Percentiles rank a stretch among this genome's conserved stretches.
phyloP scores from a whole-genome alignment of 2,113 vertebrate species.

The Verasper variegatus region DNA sequence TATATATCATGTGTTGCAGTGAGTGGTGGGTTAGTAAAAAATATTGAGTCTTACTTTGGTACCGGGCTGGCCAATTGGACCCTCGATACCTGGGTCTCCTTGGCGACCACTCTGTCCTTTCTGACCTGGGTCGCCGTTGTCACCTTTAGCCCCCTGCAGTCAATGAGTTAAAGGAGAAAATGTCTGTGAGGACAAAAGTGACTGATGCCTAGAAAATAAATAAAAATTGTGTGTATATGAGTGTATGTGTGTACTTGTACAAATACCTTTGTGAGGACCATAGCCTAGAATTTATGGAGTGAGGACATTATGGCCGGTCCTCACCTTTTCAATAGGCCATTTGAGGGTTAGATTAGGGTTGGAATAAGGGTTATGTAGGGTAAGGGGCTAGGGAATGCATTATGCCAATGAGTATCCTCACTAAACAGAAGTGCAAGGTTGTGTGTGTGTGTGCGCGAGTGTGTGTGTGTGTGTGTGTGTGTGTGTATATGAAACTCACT shows the following conservation, averaged over 20 bases:
- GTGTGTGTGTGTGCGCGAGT: not conserved
- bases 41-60: conserved; percentile 85
- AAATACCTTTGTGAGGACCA: no score
- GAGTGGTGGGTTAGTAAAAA: not conserved
- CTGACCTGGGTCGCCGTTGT: conserved; percentile 87
- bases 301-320: no score
- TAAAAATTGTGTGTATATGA: not conserved
- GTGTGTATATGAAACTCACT: conserved; percentile 56
- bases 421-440: no score
- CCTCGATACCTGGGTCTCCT: conserved; percentile 98
- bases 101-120: conserved; percentile 87
- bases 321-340: no score
- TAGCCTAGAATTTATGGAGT: no score
- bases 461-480: not conserved
- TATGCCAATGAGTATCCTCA: no score
- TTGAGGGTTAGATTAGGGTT: no score
- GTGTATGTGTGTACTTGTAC: no score
- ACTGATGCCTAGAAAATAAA: not conserved
- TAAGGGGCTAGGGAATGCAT: no score
- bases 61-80: conserved; percentile 96
- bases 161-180: not conserved
- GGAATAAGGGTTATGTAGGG: no score
- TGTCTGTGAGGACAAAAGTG: conserved; percentile 1
- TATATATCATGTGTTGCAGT: not conserved
- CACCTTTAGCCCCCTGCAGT: conserved; percentile 92